These are phyloP conservation scores for Drosophila kohkoa DNA, from an alignment of 1,140 invertebrate species.

Conservation along the genomic window DNA sequence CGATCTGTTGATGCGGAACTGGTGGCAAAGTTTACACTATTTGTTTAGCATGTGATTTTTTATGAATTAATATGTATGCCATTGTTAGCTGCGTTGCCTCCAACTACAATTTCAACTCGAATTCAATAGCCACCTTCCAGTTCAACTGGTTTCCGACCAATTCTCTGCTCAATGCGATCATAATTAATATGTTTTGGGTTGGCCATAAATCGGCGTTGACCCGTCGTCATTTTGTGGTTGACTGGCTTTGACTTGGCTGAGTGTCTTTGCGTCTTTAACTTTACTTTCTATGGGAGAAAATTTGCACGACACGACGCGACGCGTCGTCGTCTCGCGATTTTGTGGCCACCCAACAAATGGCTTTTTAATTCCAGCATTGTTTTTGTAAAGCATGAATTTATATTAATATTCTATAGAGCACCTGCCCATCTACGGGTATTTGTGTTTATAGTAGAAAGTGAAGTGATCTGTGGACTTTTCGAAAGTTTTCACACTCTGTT, in stretches of 20 bases:
- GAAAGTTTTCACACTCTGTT: conserved; percentile 20
- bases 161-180: conserved; percentile 26
- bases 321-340: background rate
- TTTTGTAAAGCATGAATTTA: conserved; percentile 14
- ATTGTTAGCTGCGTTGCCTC: conserved; percentile 12
- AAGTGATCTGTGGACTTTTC: conserved; percentile 22
- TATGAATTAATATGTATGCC: conserved; percentile 21
- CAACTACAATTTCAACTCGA: background rate
- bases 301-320: conserved; percentile 5
- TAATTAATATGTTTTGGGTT: conserved; percentile 51
- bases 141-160: conserved; percentile 42
- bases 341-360: conserved; percentile 23
- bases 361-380: conserved; percentile 30
- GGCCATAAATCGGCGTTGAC: conserved; percentile 41
- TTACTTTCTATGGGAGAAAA: conserved; percentile 49
- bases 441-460: conserved; percentile 23
- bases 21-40: conserved; percentile 37
- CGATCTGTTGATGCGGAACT: conserved; percentile 37
- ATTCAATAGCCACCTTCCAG: conserved; percentile 18
- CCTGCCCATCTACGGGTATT: background rate
- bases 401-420: conserved; percentile 30
- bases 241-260: background rate
- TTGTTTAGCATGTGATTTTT: conserved; percentile 22
- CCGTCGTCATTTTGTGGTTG: conserved; percentile 36
- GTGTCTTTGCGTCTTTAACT: conserved; percentile 3